phyloP scores from a whole-genome alignment of 2,113 vertebrate genomes.

The Syngnathus scovelli region DNA sequence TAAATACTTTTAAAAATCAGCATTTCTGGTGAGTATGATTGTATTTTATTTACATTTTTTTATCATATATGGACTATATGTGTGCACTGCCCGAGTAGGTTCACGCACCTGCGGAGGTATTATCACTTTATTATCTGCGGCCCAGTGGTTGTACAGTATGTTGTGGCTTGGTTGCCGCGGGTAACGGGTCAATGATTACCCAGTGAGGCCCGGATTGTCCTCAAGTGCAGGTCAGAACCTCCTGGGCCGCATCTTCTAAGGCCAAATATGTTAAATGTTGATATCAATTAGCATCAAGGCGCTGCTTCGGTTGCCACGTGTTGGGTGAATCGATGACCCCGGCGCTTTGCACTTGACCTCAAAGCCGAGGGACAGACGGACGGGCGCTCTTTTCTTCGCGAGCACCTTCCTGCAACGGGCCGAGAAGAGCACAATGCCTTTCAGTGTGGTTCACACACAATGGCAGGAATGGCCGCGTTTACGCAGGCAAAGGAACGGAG shows the following conservation, averaged over 20 bases:
- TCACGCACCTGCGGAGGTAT: background rate
- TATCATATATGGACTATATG: background rate
- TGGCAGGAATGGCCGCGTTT: background rate
- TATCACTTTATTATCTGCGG: conserved; percentile 36
- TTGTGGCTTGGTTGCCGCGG: conserved; percentile 52
- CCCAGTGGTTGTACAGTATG: conserved; percentile 38
- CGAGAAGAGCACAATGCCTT: background rate
- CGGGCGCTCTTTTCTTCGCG: background rate
- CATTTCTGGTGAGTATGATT: too few species aligned
- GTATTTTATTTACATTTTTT: too few species aligned
- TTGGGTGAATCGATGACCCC: background rate
- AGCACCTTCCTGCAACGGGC: background rate
- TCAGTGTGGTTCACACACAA: background rate
- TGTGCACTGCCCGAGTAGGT: conserved; percentile 6
- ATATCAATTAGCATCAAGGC: background rate
- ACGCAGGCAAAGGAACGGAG: background rate
- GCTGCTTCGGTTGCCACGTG: background rate
- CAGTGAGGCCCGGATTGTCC: conserved; percentile 51
- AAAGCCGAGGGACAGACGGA: background rate
- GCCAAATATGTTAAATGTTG: background rate
- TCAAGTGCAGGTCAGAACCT: conserved; percentile 55
- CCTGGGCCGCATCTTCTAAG: conserved; percentile 1
- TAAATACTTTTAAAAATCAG: too few species aligned
- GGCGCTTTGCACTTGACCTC: background rate
- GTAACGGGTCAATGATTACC: conserved; percentile 71